Base-by-base conservation (phyloP, 2,888 invertebrate species). In the Sesia bembeciformis region DNA sequence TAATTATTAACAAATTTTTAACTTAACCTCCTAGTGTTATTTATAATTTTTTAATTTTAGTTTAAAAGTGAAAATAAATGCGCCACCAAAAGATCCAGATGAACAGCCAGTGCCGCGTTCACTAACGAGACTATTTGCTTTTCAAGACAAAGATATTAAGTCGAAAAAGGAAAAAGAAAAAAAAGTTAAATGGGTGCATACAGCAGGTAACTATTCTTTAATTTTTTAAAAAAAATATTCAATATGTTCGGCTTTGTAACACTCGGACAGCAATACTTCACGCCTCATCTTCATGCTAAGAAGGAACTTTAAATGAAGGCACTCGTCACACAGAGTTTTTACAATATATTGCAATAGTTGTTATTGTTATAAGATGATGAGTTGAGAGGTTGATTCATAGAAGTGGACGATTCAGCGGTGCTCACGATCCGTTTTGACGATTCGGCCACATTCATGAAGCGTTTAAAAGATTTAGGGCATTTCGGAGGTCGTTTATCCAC, bases 101-200 rank as follows among this genome's bases (percentile, higher is more conserved):
- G 92, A 93, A 3, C 95, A 96, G 74, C 92, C 93, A n/a, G 78
- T 95, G 40, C 94, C 96, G 0, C 93, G 92, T 60, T 94, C 93
- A 60, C 81, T 96, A n/a, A 83, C 88, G 40, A 87, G 91, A 52
- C 80, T 96, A 52, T 93, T 94, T 3, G 76, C 74, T 2, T 68
- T 80, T 62, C 67, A 78, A 72, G 59, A 86, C 57, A 68, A 66
- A 52, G 57, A 53, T 23, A 23, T 23, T 7, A 58, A 59, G 43
- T 58, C 54, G 8, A 66, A 56, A 66, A 71, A 57, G 70, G 75
- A 62, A 63, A 70, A 53, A 76, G 62, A 52, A 70, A 59, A 53
- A 76, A 68, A 57, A 68, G 62, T 52, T 40, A 52, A 52, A 8
- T 40, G 23, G 5, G 1, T 23, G 23, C 23, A 23, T 23, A 23